Base-by-base conservation (phyloP, 1,140 invertebrate genomes). In the Cherax quadricarinatus region DNA sequence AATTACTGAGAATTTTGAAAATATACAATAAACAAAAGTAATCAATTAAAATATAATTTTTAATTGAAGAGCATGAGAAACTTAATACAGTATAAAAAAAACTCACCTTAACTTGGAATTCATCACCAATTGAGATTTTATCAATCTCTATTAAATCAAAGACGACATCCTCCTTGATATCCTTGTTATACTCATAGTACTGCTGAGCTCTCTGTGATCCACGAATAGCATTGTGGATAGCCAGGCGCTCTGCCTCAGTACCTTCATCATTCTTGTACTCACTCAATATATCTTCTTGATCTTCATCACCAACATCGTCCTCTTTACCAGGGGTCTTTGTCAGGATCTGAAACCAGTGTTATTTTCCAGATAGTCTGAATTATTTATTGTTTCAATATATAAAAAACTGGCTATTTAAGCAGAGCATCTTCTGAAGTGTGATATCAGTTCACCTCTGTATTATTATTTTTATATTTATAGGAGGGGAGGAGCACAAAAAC, bases 311-410 rank as follows among this genome's bases (percentile, higher is more conserved):
- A 79, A 96, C 95, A 0, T 97, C 96, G 95, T 97, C 97, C 93
- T 96, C 97, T 14, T 97, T 95, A 93, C 96, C 97, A 0, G 97
- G 96, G 91, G 96, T 96, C 95, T 98, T 98, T 0, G 97, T 98
- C 4, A 97, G 95, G 92, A 98, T 96, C 95, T 96, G 96, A 53
- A 96, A 95, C 14, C 9, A 57, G 6, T 57, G 14, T 57, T 10
- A 57, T 57, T 57, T 57, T 57, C 53, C 14, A 57, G 30, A 1
- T 57, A 14, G 53, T 57, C 53, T 57, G 9, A 57, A 57, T 57
- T 10, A 5, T 57, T 57, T 14, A 57, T 57, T 57, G 14, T 14
- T 57, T 57, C 53, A 5, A 14, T 57, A 57, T 6, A 10, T 57
- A 57, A 9, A 57, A 1, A 57, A 57, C 6, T 57, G 14, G 3